Percentiles rank a stretch among this genome's conserved stretches.
These are phyloP conservation scores for Hemiscyllium ocellatum DNA, from an alignment of 2,113 vertebrate genomes.

Conservation along the genomic window DNA sequence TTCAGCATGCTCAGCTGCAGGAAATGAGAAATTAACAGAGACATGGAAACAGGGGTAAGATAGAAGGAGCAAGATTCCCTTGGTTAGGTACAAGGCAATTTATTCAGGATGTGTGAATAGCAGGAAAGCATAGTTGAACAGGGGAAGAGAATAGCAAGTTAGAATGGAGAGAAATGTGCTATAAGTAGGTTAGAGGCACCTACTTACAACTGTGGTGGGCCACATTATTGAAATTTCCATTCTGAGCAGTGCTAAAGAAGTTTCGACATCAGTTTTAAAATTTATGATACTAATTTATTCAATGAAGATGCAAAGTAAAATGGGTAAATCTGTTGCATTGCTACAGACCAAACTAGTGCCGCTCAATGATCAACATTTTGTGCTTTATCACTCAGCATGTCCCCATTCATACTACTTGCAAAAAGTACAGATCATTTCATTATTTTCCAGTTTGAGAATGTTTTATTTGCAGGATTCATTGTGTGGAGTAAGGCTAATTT, in stretches of 20 bases:
- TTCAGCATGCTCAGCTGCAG: background rate
- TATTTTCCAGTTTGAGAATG: slow-evolving; percentile 8
- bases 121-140: background rate
- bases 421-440: slow-evolving; percentile 2
- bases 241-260: background rate
- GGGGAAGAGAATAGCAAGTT: background rate
- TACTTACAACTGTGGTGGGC: background rate
- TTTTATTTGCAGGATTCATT: slow-evolving; percentile 1
- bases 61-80: no score
- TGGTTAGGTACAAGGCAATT: background rate
- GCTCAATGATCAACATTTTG: background rate
- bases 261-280: background rate
- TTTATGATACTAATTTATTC: background rate
- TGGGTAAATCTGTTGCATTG: slow-evolving; percentile 2
- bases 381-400: background rate
- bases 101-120: background rate
- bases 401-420: background rate
- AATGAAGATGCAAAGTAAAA: background rate
- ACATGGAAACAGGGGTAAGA: background rate
- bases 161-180: background rate
- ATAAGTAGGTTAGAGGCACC: background rate
- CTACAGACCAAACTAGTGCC: background rate
- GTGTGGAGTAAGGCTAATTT: background rate
- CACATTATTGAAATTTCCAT: background rate
- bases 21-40: background rate